These are phyloP conservation scores for Catostomus latipinnis DNA, from an alignment of 2,797 vertebrate species.

Conservation along the genomic window DNA sequence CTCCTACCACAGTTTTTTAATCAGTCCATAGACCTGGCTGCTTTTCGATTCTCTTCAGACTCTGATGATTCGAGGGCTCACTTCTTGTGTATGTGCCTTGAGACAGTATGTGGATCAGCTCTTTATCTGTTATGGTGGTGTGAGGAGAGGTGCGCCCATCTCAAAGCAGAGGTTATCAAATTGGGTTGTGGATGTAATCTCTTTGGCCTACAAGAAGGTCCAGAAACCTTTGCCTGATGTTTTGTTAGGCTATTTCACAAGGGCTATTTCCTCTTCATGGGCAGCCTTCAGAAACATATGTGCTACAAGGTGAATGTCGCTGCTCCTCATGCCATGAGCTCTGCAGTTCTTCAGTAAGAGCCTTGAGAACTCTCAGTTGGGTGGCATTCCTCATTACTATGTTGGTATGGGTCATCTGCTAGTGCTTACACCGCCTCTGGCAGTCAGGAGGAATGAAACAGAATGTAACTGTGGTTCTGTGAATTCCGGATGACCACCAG, in stretches of 20 bases:
- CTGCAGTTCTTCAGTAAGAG: background rate
- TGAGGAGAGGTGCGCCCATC: background rate
- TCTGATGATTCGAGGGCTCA: background rate
- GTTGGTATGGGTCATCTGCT: too few species aligned
- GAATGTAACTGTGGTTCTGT: too few species aligned
- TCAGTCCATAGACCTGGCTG: too few species aligned
- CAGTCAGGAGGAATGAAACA: too few species aligned
- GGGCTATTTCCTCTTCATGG: background rate
- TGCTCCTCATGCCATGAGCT: background rate
- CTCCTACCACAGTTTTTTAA: too few species aligned
- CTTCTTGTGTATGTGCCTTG: background rate
- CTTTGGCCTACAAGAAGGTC: background rate
- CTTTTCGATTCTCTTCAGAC: background rate
- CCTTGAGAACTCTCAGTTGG: background rate
- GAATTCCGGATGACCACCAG: too few species aligned
- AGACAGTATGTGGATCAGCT: background rate
- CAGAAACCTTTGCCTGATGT: background rate
- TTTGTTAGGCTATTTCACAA: background rate
- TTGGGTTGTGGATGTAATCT: background rate
- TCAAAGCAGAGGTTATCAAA: background rate
- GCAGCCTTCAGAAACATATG: background rate
- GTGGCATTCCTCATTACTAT: background rate
- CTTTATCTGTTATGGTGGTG: background rate
- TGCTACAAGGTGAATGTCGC: too few species aligned
- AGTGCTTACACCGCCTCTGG: too few species aligned